These are phyloP conservation scores for Callospermophilus lateralis DNA, from an alignment of 2,113 vertebrate genomes.

Conservation along the genomic window DNA sequence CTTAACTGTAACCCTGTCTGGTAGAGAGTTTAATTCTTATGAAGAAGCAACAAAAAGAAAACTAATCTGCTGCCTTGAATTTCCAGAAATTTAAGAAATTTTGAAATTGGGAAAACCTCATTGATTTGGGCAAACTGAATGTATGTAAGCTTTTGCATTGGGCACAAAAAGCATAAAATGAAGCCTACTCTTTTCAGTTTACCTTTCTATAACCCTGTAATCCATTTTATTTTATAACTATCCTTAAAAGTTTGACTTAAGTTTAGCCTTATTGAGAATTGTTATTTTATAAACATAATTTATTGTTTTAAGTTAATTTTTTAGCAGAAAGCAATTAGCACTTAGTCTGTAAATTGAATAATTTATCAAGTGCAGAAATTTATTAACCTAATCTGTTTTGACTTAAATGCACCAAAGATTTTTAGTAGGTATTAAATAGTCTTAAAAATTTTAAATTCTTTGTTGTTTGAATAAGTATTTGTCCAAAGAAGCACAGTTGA, in stretches of 20 bases:
- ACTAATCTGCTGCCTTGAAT: slow-evolving; percentile 57
- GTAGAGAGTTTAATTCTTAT: not conserved
- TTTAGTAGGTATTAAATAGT: slow-evolving; percentile 86
- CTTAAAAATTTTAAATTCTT: slow-evolving; percentile 82
- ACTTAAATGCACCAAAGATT: slow-evolving; percentile 89
- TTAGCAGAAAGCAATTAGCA: slow-evolving; percentile 77
- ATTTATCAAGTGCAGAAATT: slow-evolving; percentile 83
- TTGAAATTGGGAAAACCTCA: slow-evolving; percentile 53
- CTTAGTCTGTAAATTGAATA: slow-evolving; percentile 82
- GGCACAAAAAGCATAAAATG: slow-evolving; percentile 73
- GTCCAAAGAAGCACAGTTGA: slow-evolving; percentile 90
- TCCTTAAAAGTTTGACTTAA: slow-evolving; percentile 72
- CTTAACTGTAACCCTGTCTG: not conserved
- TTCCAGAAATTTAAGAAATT: slow-evolving; percentile 45
- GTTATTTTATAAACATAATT: slow-evolving; percentile 79
- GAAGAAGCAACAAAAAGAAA: not conserved
- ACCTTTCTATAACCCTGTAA: slow-evolving; percentile 64
- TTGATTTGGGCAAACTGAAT: slow-evolving; percentile 79
- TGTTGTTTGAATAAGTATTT: slow-evolving; percentile 86
- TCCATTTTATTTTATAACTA: slow-evolving; percentile 65
- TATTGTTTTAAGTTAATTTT: slow-evolving; percentile 83
- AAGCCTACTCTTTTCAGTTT: slow-evolving; percentile 61
- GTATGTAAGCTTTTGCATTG: slow-evolving; percentile 68
- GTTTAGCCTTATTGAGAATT: slow-evolving; percentile 74
- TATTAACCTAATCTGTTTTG: slow-evolving; percentile 83